phyloP scores from a whole-genome alignment of 1,140 invertebrate genomes.

The Hycleus phaleratus region DNA sequence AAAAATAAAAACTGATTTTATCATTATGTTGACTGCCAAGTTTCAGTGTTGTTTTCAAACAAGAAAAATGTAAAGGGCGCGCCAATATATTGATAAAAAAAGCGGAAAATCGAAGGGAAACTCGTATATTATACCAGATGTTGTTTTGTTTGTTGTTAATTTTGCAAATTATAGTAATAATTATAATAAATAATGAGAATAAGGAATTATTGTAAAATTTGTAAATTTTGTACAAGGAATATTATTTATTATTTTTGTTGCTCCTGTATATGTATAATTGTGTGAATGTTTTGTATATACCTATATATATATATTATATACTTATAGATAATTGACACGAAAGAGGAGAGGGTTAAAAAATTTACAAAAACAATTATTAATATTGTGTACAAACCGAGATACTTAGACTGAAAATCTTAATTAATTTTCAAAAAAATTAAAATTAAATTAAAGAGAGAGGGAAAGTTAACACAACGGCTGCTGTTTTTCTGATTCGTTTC shows the following conservation, averaged over 20 bases:
- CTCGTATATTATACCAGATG: constrained; percentile 18
- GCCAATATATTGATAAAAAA: too few relatives aligned
- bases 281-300: not conserved
- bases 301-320: not conserved
- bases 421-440: constrained; percentile 9
- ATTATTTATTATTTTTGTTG: constrained; percentile 15
- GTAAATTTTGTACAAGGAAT: constrained; percentile 26
- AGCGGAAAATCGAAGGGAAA: too few relatives aligned
- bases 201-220: constrained; percentile 13
- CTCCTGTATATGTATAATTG: constrained; percentile 1
- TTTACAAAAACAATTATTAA: too few relatives aligned
- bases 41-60: constrained; percentile 21
- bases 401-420: constrained; percentile 29
- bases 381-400: constrained; percentile 14
- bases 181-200: too few relatives aligned
- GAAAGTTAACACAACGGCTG: too few relatives aligned
- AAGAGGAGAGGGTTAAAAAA: too few relatives aligned
- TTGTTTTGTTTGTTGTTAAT: constrained; percentile 21
- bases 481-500: too few relatives aligned
- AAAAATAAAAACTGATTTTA: not conserved
- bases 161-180: constrained; percentile 11
- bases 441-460: not conserved
- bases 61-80: too few relatives aligned
- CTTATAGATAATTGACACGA: too few relatives aligned
- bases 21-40: constrained; percentile 17